A percentile compares a stretch with the other conserved stretches of the same genome.
These are phyloP conservation scores for Ctenochaetus hawaiiensis DNA, from an alignment of 2,797 vertebrate species.

Conservation along the genomic window DNA sequence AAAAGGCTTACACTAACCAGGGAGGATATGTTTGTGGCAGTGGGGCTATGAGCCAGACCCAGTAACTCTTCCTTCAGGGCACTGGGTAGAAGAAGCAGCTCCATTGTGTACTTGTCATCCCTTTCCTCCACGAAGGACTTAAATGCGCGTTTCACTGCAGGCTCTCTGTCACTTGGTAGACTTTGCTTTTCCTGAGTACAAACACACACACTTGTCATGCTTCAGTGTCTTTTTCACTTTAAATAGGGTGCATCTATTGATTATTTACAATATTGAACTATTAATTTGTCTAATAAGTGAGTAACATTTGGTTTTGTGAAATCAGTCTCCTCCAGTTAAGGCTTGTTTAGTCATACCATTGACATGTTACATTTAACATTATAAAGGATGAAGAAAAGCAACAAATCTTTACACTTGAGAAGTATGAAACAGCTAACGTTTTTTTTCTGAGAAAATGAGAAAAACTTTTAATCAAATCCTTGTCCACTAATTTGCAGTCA, in stretches of 20 bases:
- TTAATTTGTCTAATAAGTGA: not conserved
- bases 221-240: no score
- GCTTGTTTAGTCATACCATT: not conserved
- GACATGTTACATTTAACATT: not conserved
- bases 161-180: slow-evolving; percentile 88
- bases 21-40: slow-evolving; percentile 56
- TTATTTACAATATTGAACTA: not conserved
- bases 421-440: not conserved
- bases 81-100: slow-evolving; percentile 94
- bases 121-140: slow-evolving; percentile 94
- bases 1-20: slow-evolving; percentile 58
- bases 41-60: slow-evolving; percentile 86
- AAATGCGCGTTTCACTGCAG: slow-evolving; percentile 91
- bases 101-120: slow-evolving; percentile 97
- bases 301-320: not conserved
- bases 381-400: not conserved
- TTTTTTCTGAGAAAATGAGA: not conserved
- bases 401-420: not conserved
- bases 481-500: not conserved
- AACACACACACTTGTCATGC: slow-evolving; percentile 4
- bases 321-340: not conserved
- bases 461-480: not conserved
- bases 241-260: not conserved
- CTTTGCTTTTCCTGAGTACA: slow-evolving; percentile 85
- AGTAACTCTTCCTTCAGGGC: slow-evolving; percentile 94